Base-by-base conservation (phyloP, 2,113 vertebrate genomes). In the Zeus faber region DNA sequence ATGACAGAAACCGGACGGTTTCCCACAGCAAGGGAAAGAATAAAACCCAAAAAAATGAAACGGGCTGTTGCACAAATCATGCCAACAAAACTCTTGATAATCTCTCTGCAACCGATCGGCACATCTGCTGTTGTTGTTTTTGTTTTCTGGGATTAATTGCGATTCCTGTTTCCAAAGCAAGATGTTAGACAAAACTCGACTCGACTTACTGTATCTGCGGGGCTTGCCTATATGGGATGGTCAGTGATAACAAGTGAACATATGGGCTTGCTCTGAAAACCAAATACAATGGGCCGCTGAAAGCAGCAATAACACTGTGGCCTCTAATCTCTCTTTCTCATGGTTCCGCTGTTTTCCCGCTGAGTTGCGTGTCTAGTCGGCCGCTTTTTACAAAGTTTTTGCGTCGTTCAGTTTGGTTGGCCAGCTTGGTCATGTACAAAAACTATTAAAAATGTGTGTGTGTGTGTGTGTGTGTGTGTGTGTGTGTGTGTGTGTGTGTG, bases 81-180 rank as follows among this genome's bases (percentile, higher is more conserved):
- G n/a, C n/a, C n/a, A n/a, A n/a, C n/a, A n/a, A n/a, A n/a, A n/a
- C n/a, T n/a, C n/a, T n/a, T n/a, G n/a, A 4, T 43, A 27, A 51
- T 68, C 39, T 58, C 45, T 53, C 16, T 6, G 17, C 35, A 53
- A 54, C 53, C 40, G 70, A 33, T 18, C 31, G 3, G 60, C 59
- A 52, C 67, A 59, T 68, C 67, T 72, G 67, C 65, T 58, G 6
- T 22, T 74, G 51, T 77, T 71, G 72, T 11, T 23, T 25, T 11
- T 25, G 5, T 29, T 31, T 3, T 33, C 62, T 14, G 18, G 41
- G 27, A 48, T 51, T 23, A 41, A 20, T 24, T 40, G 11, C 26
- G 7, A 17, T 54, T 56, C 23, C 70, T 56, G 20, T 57, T 48
- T 64, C 21, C 58, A 62, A 3, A 29, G 49, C 39, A 53, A 23